Percentiles rank a stretch among this genome's conserved stretches.
phyloP scores from a whole-genome alignment of 2,797 vertebrate species.

The Ctenosaura bakeri region DNA sequence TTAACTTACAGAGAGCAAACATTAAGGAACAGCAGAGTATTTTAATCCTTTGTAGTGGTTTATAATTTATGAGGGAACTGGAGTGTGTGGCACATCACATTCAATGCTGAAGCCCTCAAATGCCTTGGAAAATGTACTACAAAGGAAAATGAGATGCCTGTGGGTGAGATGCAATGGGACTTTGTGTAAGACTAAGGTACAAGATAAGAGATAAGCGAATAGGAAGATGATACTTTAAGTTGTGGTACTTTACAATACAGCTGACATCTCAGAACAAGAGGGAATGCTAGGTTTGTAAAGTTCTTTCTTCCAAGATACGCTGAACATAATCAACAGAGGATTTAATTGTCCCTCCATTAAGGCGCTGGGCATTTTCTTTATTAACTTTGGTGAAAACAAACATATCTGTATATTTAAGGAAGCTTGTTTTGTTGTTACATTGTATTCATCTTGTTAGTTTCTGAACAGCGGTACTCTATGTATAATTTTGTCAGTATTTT shows the following conservation, averaged over 20 bases:
- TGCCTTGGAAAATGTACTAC: constrained; percentile 50
- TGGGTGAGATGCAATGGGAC: constrained; percentile 47
- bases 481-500: not conserved
- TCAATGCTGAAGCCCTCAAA: constrained; percentile 47
- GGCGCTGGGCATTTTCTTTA: not conserved
- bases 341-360: constrained; percentile 34
- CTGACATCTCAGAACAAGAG: constrained; percentile 41
- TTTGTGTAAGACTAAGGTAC: constrained; percentile 60
- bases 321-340: not conserved
- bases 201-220: constrained; percentile 65
- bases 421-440: not conserved
- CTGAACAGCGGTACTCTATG: not conserved
- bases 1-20: constrained; percentile 61
- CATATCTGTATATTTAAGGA: not conserved
- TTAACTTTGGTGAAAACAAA: not conserved
- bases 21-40: constrained; percentile 47
- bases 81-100: constrained; percentile 45
- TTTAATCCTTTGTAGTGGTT: constrained; percentile 64
- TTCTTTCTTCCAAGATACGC: constrained; percentile 46
- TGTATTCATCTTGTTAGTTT: not conserved
- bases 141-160: constrained; percentile 59
- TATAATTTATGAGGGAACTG: constrained; percentile 56
- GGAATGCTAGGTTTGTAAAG: constrained; percentile 40
- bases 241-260: constrained; percentile 52
- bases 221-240: constrained; percentile 55